Percentiles rank a stretch among this genome's conserved stretches.
Conservation (phyloP, 2,888 invertebrate genomes). For the Spodoptera picta region DNA sequence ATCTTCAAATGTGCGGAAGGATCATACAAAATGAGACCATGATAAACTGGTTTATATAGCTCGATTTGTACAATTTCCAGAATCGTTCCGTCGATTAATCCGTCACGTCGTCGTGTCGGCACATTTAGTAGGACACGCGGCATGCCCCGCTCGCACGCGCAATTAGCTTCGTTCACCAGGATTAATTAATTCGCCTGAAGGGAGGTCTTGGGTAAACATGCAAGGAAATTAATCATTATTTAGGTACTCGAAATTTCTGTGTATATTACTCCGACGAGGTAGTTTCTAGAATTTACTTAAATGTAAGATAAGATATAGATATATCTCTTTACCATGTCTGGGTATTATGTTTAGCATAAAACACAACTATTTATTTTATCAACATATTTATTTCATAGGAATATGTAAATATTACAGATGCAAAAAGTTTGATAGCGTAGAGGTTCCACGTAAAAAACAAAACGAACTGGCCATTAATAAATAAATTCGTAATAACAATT, state of each 20-base stretch:
- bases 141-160: conserved; percentile 58
- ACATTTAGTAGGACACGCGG: conserved; percentile 43
- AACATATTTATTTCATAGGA: too few species aligned
- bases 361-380: too few species aligned
- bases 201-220: conserved; percentile 64
- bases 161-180: conserved; percentile 73
- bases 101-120: conserved; percentile 57
- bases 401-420: too few species aligned
- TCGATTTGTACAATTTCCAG: conserved; percentile 42
- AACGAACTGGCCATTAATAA: conserved; percentile 16
- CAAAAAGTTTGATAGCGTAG: too few species aligned
- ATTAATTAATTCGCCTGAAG: conserved; percentile 74
- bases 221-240: conserved; percentile 67
- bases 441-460: background rate
- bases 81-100: conserved; percentile 56
- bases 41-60: conserved; percentile 21
- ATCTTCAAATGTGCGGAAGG: too few species aligned
- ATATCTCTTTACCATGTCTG: too few species aligned
- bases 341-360: too few species aligned
- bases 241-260: conserved; percentile 52
- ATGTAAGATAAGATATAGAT: too few species aligned
- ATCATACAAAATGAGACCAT: too few species aligned
- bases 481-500: background rate
- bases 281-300: conserved; percentile 1
- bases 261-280: conserved; percentile 22